phyloP scores from a whole-genome alignment of 2,113 vertebrate species.

The Furnarius figulus region DNA sequence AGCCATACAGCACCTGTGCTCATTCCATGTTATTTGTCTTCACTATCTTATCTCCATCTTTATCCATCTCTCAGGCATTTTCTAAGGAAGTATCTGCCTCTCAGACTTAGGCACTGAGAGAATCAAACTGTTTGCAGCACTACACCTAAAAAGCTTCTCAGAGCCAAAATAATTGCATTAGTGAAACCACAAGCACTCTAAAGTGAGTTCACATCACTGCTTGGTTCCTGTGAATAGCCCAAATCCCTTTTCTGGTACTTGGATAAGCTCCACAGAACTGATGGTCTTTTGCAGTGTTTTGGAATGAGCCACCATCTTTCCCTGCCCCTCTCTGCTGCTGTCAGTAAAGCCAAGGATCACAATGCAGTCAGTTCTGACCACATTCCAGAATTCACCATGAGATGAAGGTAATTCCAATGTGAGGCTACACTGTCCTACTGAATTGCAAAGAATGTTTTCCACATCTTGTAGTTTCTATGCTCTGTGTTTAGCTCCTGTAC shows the following conservation, averaged over 20 bases:
- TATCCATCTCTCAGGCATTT: neutral
- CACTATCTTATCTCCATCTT: conserved; percentile 5
- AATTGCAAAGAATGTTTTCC: neutral
- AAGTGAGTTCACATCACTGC: neutral
- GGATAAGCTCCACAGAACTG: neutral
- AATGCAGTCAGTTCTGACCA: neutral
- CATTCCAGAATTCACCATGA: neutral
- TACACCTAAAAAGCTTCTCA: neutral
- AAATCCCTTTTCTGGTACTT: neutral
- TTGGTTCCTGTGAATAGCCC: neutral
- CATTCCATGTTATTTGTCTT: neutral
- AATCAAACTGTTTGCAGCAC: neutral
- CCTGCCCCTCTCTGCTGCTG: neutral
- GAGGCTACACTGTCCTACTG: neutral
- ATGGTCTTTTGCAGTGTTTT: neutral
- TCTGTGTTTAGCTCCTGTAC: neutral
- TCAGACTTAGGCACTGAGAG: neutral
- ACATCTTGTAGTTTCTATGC: neutral
- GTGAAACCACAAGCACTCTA: neutral
- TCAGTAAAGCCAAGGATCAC: neutral
- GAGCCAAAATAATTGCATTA: neutral
- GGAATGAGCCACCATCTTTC: neutral
- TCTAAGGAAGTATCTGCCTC: neutral
- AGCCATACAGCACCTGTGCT: neutral
- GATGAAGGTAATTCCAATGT: neutral